Base-by-base conservation (phyloP, 2,797 vertebrate genomes). In the Graptemys geographica region DNA sequence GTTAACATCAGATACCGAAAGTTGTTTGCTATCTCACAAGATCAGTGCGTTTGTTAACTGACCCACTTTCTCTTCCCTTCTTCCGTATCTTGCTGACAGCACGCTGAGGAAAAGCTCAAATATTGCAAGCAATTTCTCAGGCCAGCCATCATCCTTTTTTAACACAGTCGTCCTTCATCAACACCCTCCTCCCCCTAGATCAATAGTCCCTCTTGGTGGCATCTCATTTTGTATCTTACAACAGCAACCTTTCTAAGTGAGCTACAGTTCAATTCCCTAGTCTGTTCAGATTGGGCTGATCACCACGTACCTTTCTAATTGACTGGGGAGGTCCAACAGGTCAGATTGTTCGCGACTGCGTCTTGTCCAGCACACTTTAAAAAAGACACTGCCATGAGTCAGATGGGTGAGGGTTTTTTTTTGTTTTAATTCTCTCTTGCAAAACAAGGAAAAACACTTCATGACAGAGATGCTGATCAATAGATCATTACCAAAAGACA, bases 211-310 rank as follows among this genome's bases (percentile, higher is more conserved):
- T 78, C 80, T 52, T 0, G 0, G 91, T 92, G 83, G 87, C 91
- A 78, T 72, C 85, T 89, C 76, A 82, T 84, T 0, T 7, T 94
- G 69, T 41, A 49, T 23, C 5, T 59, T 7, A 82, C 27, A 33
- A 87, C 90, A 81, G 94, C 88, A 57, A 90, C 91, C 72, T 90
- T 84, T 72, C 8, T 96, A 97, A 97, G 95, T 37, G 0, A 97
- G 96, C 51, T 8, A 0, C 62, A 47, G 90, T 90, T 44, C 84
- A 16, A 16, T 27, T 86, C 91, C 0, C 47, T 92, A 41, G 89
- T 79, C 90, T 21, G 1, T 47, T 89, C 44, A 74, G 37, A 59
- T 83, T 25, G 31, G 41, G 90, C 90, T 12, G 85, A 95, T 96
- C 83, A 74, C 56, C 86, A 0, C 5, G 0, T 1, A 1, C 9